These are phyloP conservation scores for Raja brachyura DNA, from an alignment of 2,113 vertebrate genomes.

Conservation along the genomic window DNA sequence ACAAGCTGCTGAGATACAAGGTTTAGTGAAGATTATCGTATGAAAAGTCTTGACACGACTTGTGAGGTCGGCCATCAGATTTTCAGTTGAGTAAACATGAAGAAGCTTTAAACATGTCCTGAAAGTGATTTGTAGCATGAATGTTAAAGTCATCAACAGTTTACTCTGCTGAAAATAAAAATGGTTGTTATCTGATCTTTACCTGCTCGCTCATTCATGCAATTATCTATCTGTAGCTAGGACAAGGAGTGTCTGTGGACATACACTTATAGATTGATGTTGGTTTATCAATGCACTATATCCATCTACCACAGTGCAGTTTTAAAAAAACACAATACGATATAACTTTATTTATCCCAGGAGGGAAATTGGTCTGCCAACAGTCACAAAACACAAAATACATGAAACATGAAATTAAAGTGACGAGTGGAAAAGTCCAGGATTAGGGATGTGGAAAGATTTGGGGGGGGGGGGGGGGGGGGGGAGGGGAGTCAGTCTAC, in stretches of 20 bases:
- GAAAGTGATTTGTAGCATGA: background rate
- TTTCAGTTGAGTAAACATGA: background rate
- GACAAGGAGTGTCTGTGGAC: background rate
- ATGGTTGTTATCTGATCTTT: background rate
- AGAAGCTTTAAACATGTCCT: background rate
- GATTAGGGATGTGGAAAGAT: too few species aligned
- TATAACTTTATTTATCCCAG: too few species aligned
- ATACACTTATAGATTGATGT: background rate
- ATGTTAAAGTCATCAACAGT: background rate
- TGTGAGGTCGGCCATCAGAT: background rate
- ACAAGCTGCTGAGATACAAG: background rate
- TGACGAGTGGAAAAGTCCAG: too few species aligned
- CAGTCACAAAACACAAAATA: too few species aligned
- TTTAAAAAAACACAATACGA: background rate
- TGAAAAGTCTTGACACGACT: background rate
- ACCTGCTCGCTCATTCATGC: too few species aligned
- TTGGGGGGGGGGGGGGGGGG: too few species aligned
- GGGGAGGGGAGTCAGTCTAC: too few species aligned
- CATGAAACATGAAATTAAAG: too few species aligned
- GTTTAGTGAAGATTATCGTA: background rate
- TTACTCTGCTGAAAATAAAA: background rate
- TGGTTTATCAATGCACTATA: background rate
- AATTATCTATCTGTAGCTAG: background rate
- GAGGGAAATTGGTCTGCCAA: too few species aligned
- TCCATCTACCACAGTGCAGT: background rate